A percentile compares a stretch with the other conserved stretches of the same genome.
These are phyloP conservation scores for Hipparchia sbordonii DNA, from an alignment of 2,888 invertebrate genomes.

Conservation along the genomic window DNA sequence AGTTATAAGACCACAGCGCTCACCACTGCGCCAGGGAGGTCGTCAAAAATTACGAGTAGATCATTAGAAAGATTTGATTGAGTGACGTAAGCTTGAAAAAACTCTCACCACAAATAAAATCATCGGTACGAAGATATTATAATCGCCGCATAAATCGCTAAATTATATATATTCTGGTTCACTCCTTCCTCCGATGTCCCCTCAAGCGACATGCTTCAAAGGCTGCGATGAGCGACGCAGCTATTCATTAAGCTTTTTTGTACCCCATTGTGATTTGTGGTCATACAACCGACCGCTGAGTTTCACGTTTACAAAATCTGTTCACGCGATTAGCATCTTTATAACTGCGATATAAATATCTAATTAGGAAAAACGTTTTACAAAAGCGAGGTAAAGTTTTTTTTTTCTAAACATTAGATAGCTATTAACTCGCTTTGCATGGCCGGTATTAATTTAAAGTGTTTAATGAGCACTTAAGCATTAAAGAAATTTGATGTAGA, in stretches of 20 bases:
- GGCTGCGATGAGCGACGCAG: constrained; percentile 49
- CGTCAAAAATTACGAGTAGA: neutral
- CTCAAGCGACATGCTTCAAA: constrained; percentile 51
- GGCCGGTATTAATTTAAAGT: constrained; percentile 36
- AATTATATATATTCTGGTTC: constrained; percentile 46
- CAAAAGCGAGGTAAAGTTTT: neutral
- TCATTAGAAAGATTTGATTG: neutral
- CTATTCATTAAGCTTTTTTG: constrained; percentile 59
- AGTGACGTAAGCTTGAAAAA: constrained; percentile 5
- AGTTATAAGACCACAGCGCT: no score
- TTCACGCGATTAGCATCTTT: constrained; percentile 14
- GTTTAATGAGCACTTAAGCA: constrained; percentile 34
- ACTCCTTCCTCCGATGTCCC: constrained; percentile 45
- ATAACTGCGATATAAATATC: neutral
- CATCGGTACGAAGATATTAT: constrained; percentile 26
- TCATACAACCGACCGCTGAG: constrained; percentile 25
- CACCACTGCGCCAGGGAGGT: no score
- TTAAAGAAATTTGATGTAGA: constrained; percentile 22
- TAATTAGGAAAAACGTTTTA: constrained; percentile 6
- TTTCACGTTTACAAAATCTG: neutral
- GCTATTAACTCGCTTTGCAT: constrained; percentile 32
- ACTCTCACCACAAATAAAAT: constrained; percentile 28
- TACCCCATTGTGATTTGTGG: constrained; percentile 49
- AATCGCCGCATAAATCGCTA: constrained; percentile 37
- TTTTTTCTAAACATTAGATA: constrained; percentile 20